Percentiles rank a stretch among this genome's conserved stretches.
Evolutionary conservation across 2,888 invertebrate genomes (phyloP).

Genomic region (Pimpla rufipes): DNA sequence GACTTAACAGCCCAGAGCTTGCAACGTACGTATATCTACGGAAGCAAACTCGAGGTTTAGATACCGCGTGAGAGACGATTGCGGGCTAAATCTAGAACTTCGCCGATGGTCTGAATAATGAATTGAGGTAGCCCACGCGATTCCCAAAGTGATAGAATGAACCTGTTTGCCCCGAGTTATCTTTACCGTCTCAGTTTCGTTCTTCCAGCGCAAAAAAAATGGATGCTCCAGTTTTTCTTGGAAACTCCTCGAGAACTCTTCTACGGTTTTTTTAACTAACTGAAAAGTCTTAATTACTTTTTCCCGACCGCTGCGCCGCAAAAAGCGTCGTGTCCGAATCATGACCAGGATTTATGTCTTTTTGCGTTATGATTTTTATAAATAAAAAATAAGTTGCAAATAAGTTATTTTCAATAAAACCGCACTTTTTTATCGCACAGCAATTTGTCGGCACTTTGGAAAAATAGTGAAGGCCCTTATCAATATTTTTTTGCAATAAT

Average conservation of each 20-base stretch:
- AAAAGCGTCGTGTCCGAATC: background rate
- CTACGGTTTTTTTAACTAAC: background rate
- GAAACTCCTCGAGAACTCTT: background rate
- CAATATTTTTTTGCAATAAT: too few relatives aligned
- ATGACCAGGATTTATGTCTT: background rate
- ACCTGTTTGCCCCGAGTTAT: conserved; percentile 6
- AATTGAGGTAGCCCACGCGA: background rate
- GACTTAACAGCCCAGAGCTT: background rate
- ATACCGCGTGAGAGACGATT: background rate
- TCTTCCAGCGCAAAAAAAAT: background rate
- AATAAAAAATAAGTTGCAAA: too few relatives aligned
- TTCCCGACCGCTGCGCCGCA: background rate
- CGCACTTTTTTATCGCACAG: too few relatives aligned
- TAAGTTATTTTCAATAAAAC: too few relatives aligned
- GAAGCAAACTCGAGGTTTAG: background rate
- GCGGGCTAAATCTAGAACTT: background rate
- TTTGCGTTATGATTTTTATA: background rate
- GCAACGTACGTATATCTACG: background rate
- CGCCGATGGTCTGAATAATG: conserved; percentile 2
- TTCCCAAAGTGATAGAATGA: background rate
- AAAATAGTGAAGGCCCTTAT: too few relatives aligned
- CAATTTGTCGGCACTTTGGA: too few relatives aligned
- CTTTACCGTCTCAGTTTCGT: background rate
- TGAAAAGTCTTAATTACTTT: conserved; percentile 24
- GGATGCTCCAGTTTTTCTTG: background rate